Evolutionary conservation across 2,797 vertebrate genomes (phyloP), one percentile per base, ranked within the genome.

Genomic region (Poecilia picta): DNA sequence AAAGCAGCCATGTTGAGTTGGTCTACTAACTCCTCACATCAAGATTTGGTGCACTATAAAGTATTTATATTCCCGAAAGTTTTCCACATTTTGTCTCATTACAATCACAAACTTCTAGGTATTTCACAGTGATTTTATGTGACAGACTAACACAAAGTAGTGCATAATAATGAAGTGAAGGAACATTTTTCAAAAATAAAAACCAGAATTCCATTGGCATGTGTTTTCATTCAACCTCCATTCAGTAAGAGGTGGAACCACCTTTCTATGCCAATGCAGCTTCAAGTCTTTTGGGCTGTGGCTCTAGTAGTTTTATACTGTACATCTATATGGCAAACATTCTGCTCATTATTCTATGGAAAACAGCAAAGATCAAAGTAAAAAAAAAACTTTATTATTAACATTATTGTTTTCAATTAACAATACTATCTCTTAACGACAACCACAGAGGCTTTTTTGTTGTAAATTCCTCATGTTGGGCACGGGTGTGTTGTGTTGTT

Each of bases 1-100:
- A 88, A 62, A 46, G 0, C 62, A 75, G 76, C 20, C 15, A 2
- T 11, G 2, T 59, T 75, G 49, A 59, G 18, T 76, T 62, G 36
- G 10, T 70, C 10, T 43, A 43, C 8, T 8, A 36, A 33, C 11
- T 62, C 4, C 55, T 59, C 55, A 31, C 25, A 20, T 36, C 15
- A 31, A 64, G 31, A 23, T 66, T 20, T 36, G 20, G 33, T 39
- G 33, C 5, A 11, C 39, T 20, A 36, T 20, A 66, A 66, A 39
- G 31, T 33, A 8, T 62, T 62, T 13, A 33, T 62, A 33, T 62
- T 5, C 31, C 15, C 18, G 5, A 33, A 62, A 3, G 1, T 23
- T 39, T n/a, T 45, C 39, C 25, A n/a, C 23, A n/a, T 70, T 71
- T 71, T 7, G 11, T 71, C 11, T 15, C 68, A 15, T 12, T 43